phyloP scores from a whole-genome alignment of 2,888 invertebrate genomes.

The Strigamia crassipes region DNA sequence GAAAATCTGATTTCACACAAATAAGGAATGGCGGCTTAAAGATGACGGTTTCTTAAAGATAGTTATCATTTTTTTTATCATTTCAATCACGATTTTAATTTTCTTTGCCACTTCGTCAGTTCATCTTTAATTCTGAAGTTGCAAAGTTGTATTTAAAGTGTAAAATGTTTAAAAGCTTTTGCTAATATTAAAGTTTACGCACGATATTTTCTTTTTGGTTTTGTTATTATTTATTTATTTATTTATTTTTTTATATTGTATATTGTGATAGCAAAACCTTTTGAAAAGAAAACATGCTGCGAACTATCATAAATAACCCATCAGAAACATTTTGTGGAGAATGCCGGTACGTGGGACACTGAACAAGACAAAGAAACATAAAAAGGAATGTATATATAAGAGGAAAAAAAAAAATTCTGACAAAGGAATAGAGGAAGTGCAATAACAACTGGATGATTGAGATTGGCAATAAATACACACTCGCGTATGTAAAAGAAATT shows the following conservation, averaged over 20 bases:
- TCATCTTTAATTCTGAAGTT: neutral
- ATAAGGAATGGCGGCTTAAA: neutral
- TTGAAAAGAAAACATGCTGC: neutral
- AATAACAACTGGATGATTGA: constrained; percentile 21
- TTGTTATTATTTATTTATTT: neutral
- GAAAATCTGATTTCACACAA: neutral
- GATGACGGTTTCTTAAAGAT: neutral
- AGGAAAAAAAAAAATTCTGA: neutral
- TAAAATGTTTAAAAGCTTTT: neutral
- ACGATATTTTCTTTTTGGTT: neutral
- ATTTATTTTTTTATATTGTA: constrained; percentile 1
- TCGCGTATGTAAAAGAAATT: neutral
- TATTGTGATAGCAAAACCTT: neutral
- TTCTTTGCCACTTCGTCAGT: neutral
- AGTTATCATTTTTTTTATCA: too few species aligned
- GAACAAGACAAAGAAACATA: constrained; percentile 17
- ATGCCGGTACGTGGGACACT: constrained; percentile 21
- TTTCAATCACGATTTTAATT: too few species aligned
- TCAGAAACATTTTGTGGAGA: constrained; percentile 2
- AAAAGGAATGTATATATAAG: neutral
- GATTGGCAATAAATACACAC: constrained; percentile 21
- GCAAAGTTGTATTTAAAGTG: too few species aligned
- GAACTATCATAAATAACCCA: neutral
- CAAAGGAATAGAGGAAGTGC: constrained; percentile 17
- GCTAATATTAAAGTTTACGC: neutral